Evolutionary conservation across 2,113 vertebrate genomes (phyloP).

Genomic region (Carollia perspicillata): DNA sequence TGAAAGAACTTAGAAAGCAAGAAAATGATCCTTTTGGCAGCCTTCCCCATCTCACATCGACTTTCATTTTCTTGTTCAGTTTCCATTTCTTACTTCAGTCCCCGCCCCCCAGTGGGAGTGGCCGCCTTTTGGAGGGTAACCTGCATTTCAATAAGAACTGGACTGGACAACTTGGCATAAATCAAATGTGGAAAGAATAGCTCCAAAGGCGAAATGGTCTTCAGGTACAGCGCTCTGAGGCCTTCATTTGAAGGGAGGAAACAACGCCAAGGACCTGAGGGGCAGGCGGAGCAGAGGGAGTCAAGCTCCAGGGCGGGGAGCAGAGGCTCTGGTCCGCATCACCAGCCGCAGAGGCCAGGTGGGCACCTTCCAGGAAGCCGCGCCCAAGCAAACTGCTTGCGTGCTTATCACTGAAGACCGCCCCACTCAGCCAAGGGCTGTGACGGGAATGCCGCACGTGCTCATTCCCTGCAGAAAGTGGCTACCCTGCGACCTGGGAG

Average conservation of each 20-base stretch:
- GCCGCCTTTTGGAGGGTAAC: background rate
- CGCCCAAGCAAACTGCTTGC: background rate
- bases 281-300: background rate
- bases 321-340: background rate
- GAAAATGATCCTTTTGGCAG: background rate
- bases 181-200: background rate
- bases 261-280: background rate
- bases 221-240: background rate
- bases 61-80: conserved; percentile 34
- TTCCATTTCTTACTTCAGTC: conserved; percentile 17
- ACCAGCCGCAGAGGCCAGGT: background rate
- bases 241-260: background rate
- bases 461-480: background rate
- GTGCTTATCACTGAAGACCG: accelerated
- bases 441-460: accelerated
- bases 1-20: background rate
- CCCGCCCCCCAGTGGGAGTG: background rate
- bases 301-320: background rate
- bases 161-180: background rate
- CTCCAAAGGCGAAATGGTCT: background rate
- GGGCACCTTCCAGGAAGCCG: background rate
- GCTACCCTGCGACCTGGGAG: background rate
- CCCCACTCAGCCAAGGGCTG: background rate
- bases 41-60: background rate
- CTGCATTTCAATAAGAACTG: background rate